Conservation (phyloP, 1,140 invertebrate genomes). For the Nasonia giraulti region DNA sequence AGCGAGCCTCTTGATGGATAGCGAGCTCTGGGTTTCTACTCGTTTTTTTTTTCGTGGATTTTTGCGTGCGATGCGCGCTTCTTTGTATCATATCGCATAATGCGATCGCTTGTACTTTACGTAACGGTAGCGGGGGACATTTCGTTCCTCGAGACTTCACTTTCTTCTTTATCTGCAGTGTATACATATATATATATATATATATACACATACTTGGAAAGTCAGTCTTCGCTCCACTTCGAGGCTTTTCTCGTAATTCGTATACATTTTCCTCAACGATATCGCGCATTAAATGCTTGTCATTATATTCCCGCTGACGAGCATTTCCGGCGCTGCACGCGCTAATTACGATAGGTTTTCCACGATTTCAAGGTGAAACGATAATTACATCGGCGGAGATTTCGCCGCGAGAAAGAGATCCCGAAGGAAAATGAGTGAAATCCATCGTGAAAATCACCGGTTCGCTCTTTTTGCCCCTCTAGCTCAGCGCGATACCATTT, state of each 20-base stretch:
- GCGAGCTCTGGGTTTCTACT: too few relatives aligned
- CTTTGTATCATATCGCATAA: background rate
- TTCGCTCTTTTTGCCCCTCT: background rate
- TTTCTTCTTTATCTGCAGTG: too few relatives aligned
- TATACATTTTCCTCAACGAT: background rate
- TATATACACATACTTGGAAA: too few relatives aligned
- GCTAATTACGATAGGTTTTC: conserved; percentile 4
- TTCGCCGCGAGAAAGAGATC: background rate
- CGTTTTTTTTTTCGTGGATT: too few relatives aligned
- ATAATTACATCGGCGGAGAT: background rate
- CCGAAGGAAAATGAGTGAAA: background rate
- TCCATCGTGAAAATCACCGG: background rate
- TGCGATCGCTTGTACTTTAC: too few relatives aligned
- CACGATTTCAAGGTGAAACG: conserved; percentile 3
- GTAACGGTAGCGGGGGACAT: too few relatives aligned
- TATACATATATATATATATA: too few relatives aligned
- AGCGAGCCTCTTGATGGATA: background rate
- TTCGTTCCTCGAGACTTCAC: too few relatives aligned
- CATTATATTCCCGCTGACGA: background rate
- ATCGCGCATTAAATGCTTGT: background rate
- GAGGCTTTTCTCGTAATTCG: too few relatives aligned
- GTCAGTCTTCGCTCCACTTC: too few relatives aligned
- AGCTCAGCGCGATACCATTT: background rate
- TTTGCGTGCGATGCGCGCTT: background rate
- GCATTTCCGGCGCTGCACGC: background rate